These are phyloP conservation scores for Pocillopora grandis DNA, from an alignment of 92 coral and sea anemone species.

Conservation along the genomic window DNA sequence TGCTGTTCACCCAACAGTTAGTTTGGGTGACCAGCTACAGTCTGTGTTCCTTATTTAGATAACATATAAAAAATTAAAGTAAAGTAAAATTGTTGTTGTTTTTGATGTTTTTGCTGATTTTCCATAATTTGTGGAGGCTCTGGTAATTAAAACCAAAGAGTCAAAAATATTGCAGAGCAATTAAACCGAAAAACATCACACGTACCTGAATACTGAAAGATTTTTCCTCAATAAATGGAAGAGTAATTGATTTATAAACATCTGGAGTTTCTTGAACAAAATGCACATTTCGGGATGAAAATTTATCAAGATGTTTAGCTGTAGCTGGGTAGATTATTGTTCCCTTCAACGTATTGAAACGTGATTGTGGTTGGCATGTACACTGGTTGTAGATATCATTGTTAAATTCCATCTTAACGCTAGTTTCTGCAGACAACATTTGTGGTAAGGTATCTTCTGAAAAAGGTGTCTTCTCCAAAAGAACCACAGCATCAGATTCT, in stretches of 20 bases:
- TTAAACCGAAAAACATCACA: neutral
- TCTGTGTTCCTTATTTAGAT: too few relatives aligned
- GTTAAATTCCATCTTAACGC: constrained; percentile 70
- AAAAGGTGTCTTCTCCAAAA: constrained; percentile 96
- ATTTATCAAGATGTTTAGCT: constrained; percentile 84
- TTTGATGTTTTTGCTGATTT: too few relatives aligned
- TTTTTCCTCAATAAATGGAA: constrained; percentile 81
- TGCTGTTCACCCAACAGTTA: too few relatives aligned
- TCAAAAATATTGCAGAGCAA: too few relatives aligned
- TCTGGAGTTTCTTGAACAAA: constrained; percentile 80
- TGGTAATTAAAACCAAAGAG: too few relatives aligned
- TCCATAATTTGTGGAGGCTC: too few relatives aligned
- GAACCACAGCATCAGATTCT: constrained; percentile 90
- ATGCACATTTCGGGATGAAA: constrained; percentile 68
- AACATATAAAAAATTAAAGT: too few relatives aligned
- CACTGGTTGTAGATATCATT: constrained; percentile 92
- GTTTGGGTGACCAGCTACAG: too few relatives aligned
- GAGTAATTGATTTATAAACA: constrained; percentile 65
- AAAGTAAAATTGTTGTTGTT: too few relatives aligned
- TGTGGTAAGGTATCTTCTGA: constrained; percentile 60
- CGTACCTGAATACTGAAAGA: constrained; percentile 85
- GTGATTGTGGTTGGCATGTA: constrained; percentile 73
- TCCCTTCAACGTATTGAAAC: constrained; percentile 72
- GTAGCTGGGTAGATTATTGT: constrained; percentile 93
- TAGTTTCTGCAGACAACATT: constrained; percentile 71